A percentile compares a stretch with the other conserved stretches of the same genome.
Evolutionary conservation across 2,113 vertebrate genomes (phyloP).

Genomic region (Trachemys scripta): DNA sequence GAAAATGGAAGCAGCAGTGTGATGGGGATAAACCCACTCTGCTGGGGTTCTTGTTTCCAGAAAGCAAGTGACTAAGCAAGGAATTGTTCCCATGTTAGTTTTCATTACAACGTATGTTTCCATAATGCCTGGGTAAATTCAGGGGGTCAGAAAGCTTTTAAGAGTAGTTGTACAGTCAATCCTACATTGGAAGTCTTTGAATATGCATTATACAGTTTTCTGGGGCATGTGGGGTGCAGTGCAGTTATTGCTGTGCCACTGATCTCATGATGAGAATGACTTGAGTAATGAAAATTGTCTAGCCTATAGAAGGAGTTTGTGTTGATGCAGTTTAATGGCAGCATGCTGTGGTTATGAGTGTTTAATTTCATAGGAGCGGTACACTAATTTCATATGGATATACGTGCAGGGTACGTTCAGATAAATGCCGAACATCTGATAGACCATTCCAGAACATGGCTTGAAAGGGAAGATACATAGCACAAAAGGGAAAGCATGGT

Average conservation of each 20-base stretch:
- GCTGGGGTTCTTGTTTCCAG: not conserved
- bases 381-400: not conserved
- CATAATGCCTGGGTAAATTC: not conserved
- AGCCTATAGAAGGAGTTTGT: not conserved
- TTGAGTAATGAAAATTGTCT: not conserved
- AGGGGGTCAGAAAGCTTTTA: not conserved
- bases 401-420: not conserved
- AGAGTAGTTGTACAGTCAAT: not conserved
- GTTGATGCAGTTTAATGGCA: slow-evolving; percentile 1
- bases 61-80: not conserved
- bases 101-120: not conserved
- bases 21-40: not conserved
- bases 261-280: not conserved
- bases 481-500: not conserved
- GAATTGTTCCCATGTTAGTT: not conserved
- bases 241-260: not conserved
- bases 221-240: not conserved
- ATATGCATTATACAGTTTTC: not conserved
- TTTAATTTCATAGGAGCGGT: not conserved
- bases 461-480: not conserved
- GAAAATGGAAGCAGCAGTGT: not conserved
- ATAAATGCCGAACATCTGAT: not conserved
- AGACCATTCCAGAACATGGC: not conserved
- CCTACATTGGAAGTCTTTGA: not conserved
- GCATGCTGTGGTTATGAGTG: not conserved